Conservation (phyloP, 2,797 vertebrate species). For the Tamandua tetradactyla region DNA sequence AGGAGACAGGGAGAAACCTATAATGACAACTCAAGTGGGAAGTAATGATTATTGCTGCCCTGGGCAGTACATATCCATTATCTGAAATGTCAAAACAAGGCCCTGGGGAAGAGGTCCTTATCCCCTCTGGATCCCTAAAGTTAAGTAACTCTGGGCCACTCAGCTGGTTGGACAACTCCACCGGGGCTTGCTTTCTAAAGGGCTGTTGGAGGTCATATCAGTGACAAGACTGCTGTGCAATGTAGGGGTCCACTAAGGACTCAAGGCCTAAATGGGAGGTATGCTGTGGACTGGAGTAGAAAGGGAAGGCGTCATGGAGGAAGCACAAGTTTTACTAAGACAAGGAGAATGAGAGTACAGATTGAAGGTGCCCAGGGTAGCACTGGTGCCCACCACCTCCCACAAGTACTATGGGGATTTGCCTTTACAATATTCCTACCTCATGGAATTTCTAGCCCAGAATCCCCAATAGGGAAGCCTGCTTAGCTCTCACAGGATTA, state of each 20-base stretch:
- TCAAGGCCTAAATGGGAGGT: neutral
- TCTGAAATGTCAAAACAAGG: neutral
- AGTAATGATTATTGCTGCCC: rapidly evolving
- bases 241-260: neutral
- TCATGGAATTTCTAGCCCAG: neutral
- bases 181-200: neutral
- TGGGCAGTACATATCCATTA: neutral
- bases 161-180: neutral
- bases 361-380: neutral
- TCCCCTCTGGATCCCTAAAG: neutral
- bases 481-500: neutral
- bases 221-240: neutral
- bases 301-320: neutral
- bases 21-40: neutral
- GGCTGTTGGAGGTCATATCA: neutral
- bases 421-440: neutral
- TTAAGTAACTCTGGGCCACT: neutral
- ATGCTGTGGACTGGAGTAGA: rapidly evolving
- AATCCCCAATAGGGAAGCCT: neutral
- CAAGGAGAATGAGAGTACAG: neutral
- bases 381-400: neutral
- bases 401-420: neutral
- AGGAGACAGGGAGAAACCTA: neutral
- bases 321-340: neutral
- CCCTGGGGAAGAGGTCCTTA: neutral